Evolutionary conservation across 30 jellyfish, hydroid and myxozoan species (phyloP).

Genomic region (Aurelia sp.): DNA sequence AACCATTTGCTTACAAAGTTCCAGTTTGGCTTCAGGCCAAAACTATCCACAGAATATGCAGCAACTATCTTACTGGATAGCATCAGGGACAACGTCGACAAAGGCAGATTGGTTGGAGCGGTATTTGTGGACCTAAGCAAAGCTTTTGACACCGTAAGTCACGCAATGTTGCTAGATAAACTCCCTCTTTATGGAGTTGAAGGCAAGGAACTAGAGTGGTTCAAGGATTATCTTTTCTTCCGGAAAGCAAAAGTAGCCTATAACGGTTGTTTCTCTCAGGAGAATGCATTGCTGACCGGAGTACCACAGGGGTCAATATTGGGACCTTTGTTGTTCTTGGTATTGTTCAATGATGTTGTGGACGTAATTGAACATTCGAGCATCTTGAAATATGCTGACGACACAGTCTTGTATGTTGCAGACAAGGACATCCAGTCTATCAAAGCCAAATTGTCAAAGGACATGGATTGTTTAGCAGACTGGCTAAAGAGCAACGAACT

Average conservation of each 20-base stretch:
- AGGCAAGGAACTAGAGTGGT: constrained; percentile 60
- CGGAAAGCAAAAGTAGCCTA: constrained; percentile 12
- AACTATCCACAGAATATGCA: constrained; percentile 30
- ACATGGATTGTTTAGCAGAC: too few species aligned
- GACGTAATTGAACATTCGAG: too few species aligned
- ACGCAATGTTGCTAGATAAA: constrained; percentile 49
- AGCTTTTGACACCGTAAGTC: not conserved
- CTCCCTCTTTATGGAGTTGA: constrained; percentile 54
- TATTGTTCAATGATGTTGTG: too few species aligned
- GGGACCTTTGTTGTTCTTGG: too few species aligned
- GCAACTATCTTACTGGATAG: constrained; percentile 55
- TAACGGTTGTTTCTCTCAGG: constrained; percentile 45
- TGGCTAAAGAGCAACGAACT: too few species aligned
- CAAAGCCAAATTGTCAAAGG: too few species aligned
- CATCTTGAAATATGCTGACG: too few species aligned
- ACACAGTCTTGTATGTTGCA: too few species aligned
- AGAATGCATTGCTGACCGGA: constrained; percentile 30
- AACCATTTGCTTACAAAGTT: constrained; percentile 45
- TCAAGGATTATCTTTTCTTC: constrained; percentile 55
- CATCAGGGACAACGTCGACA: constrained; percentile 48
- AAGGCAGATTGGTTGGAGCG: constrained; percentile 52
- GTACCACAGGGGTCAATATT: too few species aligned
- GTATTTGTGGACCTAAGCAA: constrained; percentile 27
- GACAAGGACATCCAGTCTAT: too few species aligned
- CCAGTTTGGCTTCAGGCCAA: constrained; percentile 58